phyloP scores from a whole-genome alignment of 1,140 invertebrate species.

The Proales similis region DNA sequence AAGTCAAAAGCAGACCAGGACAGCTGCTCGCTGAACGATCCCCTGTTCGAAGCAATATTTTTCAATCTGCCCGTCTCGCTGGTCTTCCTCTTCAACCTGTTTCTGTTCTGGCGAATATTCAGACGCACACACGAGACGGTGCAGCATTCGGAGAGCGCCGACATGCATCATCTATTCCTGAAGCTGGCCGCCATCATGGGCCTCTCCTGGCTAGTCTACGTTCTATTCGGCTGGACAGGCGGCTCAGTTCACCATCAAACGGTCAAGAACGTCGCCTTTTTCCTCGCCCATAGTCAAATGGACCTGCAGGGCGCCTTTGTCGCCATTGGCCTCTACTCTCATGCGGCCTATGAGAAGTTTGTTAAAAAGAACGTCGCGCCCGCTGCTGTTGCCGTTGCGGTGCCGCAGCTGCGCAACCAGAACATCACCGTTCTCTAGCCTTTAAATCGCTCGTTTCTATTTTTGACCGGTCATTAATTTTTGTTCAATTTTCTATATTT shows the following conservation, averaged over 20 bases:
- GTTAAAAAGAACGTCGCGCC: not conserved
- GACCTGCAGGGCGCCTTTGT: conserved; percentile 21
- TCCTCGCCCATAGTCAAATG: conserved; percentile 19
- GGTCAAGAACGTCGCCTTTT: not conserved
- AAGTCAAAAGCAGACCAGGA: conserved; percentile 27
- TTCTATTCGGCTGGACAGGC: not conserved
- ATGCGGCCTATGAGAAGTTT: conserved; percentile 12
- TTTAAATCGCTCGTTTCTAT: not conserved
- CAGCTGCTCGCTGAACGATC: conserved; percentile 28
- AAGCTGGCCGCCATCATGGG: conserved; percentile 32
- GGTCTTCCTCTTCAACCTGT: conserved; percentile 17
- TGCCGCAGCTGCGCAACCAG: no score
- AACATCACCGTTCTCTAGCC: not conserved
- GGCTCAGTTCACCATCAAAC: conserved; percentile 22
- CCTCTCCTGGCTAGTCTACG: conserved; percentile 27
- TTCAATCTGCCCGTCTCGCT: conserved; percentile 21
- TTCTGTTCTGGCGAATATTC: conserved; percentile 10
- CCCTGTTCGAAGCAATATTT: conserved; percentile 28
- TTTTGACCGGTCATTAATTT: conserved; percentile 7
- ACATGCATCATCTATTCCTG: conserved; percentile 8
- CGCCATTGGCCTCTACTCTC: conserved; percentile 9
- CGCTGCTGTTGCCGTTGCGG: no score
- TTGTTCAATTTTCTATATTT: not conserved
- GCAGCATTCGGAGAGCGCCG: not conserved
- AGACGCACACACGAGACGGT: conserved; percentile 1